Conservation (phyloP, 2,888 invertebrate species). For the Aradus depressus region DNA sequence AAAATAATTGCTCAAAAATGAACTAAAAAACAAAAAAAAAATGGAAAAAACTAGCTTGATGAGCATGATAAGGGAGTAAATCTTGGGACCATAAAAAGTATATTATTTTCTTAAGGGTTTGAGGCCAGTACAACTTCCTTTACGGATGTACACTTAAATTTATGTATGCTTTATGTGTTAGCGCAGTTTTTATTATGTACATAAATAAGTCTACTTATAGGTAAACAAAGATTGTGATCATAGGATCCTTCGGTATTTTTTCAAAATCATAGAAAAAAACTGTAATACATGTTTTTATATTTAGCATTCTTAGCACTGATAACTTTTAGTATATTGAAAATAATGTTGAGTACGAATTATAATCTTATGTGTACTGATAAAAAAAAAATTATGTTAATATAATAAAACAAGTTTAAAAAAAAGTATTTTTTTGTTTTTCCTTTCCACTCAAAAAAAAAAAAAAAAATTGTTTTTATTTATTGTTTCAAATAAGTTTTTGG, state of each 20-base stretch:
- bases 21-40: not conserved
- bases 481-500: no score
- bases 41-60: no score
- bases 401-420: conserved; percentile 15
- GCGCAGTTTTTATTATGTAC: not conserved
- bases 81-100: no score
- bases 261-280: conserved; percentile 15
- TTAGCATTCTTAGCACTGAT: conserved; percentile 16
- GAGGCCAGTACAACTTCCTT: conserved; percentile 6
- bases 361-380: conserved; percentile 14
- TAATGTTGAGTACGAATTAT: conserved; percentile 6
- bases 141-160: conserved; percentile 12
- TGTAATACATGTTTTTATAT: conserved; percentile 9
- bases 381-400: conserved; percentile 11
- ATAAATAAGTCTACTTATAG: conserved; percentile 1
- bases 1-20: conserved; percentile 11
- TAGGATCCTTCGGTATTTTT: conserved; percentile 19
- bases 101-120: not conserved
- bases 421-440: not conserved
- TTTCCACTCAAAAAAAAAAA: no score
- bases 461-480: no score
- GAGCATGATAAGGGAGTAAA: no score
- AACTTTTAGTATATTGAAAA: not conserved
- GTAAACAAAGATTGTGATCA: conserved; percentile 14
- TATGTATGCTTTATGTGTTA: conserved; percentile 12